Evolutionary conservation across 2,797 vertebrate genomes (phyloP).

Genomic region (Myiotriccus ornatus): DNA sequence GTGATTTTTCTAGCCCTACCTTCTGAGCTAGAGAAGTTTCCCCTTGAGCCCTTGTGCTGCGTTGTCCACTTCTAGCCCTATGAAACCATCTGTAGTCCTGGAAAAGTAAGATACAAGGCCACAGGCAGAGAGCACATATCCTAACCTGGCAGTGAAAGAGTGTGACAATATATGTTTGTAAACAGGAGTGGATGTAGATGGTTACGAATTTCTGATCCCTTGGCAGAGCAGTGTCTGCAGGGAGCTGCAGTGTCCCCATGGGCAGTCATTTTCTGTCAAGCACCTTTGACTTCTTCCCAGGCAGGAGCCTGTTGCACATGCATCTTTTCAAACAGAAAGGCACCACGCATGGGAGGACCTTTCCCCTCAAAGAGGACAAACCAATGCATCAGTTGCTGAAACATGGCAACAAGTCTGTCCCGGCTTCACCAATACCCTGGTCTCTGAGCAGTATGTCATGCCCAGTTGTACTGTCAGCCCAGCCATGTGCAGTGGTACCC

Average conservation of each 20-base stretch:
- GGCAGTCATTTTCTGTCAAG: background rate
- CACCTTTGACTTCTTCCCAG: background rate
- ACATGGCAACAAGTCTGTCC: background rate
- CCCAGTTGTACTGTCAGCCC: background rate
- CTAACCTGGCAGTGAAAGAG: background rate
- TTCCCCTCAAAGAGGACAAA: background rate
- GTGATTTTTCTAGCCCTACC: background rate
- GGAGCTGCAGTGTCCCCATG: background rate
- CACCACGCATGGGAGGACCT: background rate
- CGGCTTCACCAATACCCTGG: background rate
- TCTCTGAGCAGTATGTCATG: fast-evolving
- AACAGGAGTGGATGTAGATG: background rate
- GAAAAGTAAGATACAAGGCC: fast-evolving
- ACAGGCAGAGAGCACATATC: background rate
- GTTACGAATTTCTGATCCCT: background rate
- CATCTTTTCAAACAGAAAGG: background rate
- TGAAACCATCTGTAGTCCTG: background rate
- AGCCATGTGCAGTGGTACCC: background rate
- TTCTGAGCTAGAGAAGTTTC: background rate
- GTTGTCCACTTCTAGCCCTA: background rate
- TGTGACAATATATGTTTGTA: too few species aligned
- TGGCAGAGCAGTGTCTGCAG: background rate
- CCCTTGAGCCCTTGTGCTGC: background rate
- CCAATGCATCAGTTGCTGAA: background rate
- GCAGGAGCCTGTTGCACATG: background rate